phyloP scores from a whole-genome alignment of 2,888 invertebrate species.

The Callimorpha dominula region DNA sequence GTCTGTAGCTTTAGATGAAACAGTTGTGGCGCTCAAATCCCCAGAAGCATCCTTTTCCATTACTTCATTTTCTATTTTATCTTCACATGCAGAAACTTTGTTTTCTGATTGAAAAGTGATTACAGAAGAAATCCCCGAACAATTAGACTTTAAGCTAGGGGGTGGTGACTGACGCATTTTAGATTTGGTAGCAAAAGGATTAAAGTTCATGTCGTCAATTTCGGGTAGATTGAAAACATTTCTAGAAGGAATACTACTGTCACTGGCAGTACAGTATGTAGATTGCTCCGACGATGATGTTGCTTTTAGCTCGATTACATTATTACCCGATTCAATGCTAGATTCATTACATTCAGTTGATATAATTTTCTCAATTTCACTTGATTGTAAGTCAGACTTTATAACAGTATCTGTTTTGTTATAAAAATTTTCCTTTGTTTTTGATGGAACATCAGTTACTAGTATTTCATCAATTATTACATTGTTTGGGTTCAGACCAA shows the following conservation, averaged over 20 bases:
- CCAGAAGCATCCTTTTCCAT: constrained; percentile 57
- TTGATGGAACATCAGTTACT: constrained; percentile 14
- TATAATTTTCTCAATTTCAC: constrained; percentile 20
- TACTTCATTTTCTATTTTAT: constrained; percentile 53
- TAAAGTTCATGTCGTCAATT: constrained; percentile 73
- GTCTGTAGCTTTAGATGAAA: constrained; percentile 64
- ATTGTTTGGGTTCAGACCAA: constrained; percentile 24
- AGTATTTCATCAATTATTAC: constrained; percentile 27
- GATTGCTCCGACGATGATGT: constrained; percentile 69
- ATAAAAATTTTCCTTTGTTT: constrained; percentile 25
- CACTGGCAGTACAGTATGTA: constrained; percentile 62
- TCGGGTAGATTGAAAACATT: constrained; percentile 79
- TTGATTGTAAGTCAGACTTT: not conserved
- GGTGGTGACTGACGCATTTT: constrained; percentile 67
- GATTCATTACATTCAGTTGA: constrained; percentile 16
- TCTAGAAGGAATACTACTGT: constrained; percentile 55
- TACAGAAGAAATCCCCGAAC: constrained; percentile 43
- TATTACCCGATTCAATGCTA: constrained; percentile 10
- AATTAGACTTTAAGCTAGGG: constrained; percentile 36
- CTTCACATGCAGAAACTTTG: constrained; percentile 27
- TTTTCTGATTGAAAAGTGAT: constrained; percentile 20
- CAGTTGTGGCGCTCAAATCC: constrained; percentile 58
- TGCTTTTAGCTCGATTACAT: constrained; percentile 48
- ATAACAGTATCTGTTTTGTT: constrained; percentile 23
- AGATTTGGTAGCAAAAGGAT: constrained; percentile 72